Conservation (phyloP, 2,113 vertebrate species). For the Microcebus jonahi region DNA sequence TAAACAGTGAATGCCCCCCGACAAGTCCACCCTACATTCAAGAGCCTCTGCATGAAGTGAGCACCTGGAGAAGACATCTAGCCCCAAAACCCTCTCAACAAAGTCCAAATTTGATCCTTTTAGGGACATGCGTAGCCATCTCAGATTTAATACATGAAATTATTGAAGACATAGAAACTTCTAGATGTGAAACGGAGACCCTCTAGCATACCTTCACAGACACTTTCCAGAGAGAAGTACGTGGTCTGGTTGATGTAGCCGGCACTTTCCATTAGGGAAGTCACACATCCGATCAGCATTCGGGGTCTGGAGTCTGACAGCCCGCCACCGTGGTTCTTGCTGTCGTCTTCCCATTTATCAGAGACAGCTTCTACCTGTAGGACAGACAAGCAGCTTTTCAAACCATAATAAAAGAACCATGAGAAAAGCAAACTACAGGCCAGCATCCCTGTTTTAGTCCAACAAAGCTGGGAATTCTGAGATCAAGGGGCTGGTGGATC, state of each 20-base stretch:
- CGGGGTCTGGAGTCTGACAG: slow-evolving; percentile 79
- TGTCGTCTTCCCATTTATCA: slow-evolving; percentile 86
- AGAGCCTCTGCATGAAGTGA: not conserved
- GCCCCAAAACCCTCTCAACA: no score
- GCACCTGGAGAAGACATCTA: no score
- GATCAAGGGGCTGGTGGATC: not conserved
- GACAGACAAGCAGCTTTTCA: slow-evolving; percentile 15
- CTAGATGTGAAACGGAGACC: not conserved
- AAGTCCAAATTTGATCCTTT: not conserved
- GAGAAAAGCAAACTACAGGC: not conserved
- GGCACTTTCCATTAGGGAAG: slow-evolving; percentile 85
- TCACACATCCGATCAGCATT: slow-evolving; percentile 91
- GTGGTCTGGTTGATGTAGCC: slow-evolving; percentile 94
- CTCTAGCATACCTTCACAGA: slow-evolving; percentile 91
- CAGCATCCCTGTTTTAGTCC: not conserved
- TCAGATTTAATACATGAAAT: not conserved
- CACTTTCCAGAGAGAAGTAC: slow-evolving; percentile 87
- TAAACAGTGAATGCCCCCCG: not conserved
- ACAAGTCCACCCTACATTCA: not conserved
- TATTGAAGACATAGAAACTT: not conserved
- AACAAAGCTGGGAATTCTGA: not conserved
- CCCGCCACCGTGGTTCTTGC: slow-evolving; percentile 23
- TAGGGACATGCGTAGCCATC: accelerated
- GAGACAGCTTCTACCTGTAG: slow-evolving; percentile 87
- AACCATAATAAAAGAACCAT: no score